phyloP scores from a whole-genome alignment of 2,797 vertebrate genomes.

The Cuniculus paca region DNA sequence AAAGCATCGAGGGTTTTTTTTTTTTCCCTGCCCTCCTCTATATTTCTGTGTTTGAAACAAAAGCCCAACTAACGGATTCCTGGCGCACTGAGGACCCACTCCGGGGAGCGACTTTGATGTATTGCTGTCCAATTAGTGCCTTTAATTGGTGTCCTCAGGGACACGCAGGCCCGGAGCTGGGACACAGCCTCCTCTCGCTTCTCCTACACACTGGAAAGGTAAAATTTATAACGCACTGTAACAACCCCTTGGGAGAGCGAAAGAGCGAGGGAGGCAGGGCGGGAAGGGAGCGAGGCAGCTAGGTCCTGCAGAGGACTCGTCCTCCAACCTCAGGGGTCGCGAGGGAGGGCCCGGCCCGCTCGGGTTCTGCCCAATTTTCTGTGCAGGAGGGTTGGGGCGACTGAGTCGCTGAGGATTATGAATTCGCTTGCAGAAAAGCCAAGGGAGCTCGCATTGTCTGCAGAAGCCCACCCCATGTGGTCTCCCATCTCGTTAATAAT shows the following conservation, averaged over 20 bases:
- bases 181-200: conserved; percentile 79
- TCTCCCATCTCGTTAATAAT: conserved; percentile 86
- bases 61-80: conserved; percentile 84
- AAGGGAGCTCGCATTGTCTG: conserved; percentile 77
- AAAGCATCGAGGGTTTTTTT: background rate
- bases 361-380: conserved; percentile 7
- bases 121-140: conserved; percentile 92
- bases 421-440: conserved; percentile 76
- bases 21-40: background rate
- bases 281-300: conserved; percentile 22
- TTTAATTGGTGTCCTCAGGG: conserved; percentile 92
- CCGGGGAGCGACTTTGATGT: conserved; percentile 89
- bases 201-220: conserved; percentile 78
- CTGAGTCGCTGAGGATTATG: conserved; percentile 68
- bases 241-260: conserved; percentile 54
- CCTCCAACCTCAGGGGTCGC: background rate
- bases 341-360: background rate
- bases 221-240: conserved; percentile 73
- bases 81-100: conserved; percentile 84
- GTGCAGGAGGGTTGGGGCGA: background rate
- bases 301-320: background rate
- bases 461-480: conserved; percentile 75
- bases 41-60: conserved; percentile 85
- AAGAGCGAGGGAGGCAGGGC: conserved; percentile 39
- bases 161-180: conserved; percentile 83